Base-by-base conservation (phyloP, 2,113 vertebrate genomes). In the Enhydra lutris region DNA sequence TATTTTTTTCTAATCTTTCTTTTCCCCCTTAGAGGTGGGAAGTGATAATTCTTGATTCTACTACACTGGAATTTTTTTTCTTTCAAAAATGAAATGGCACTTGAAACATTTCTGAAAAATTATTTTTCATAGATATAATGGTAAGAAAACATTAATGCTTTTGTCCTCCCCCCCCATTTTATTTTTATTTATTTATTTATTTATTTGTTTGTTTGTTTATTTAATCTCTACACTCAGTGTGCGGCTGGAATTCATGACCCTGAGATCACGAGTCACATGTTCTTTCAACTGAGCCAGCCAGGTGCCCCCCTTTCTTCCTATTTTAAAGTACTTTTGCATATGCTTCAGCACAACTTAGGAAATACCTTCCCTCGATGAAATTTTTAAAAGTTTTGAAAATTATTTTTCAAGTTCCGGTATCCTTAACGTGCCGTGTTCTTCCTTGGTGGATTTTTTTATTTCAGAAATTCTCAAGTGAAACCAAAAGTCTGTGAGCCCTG, bases 401-500 rank as follows among this genome's bases (percentile, higher is more conserved):
- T 45, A 26, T 78, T 47, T 18, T 9, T 31, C 29, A 78, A 47
- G 26, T 47, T 78, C 42, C 5, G 7, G 42, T 47, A 78, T 78
- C 45, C 17, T 78, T 78, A 29, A 78, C 26, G 4, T 78, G 15
- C 29, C 31, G 42, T 78, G 74, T 78, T 47, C 15, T 23, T 73
- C 95, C 67, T 65, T 65, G 50, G 63, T 96, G 76, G 69, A 89
- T 81, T 97, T 96, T 96, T 98, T 98, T 18, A 90, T 98, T 98
- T 96, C 97, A 97, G 97, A 96, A 93, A 84, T 93, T 96, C 91
- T 97, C 67, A 91, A 74, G 97, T 94, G 84, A 94, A 80, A 63
- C 86, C 47, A 65, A 74, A 65, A 90, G 92, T 52, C 31, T 69
- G 50, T 98, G 97, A 98, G 97, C 97, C 98, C 98, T 98, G 98